phyloP scores from a whole-genome alignment of 2,113 vertebrate species.

The Spermophilus dauricus region DNA sequence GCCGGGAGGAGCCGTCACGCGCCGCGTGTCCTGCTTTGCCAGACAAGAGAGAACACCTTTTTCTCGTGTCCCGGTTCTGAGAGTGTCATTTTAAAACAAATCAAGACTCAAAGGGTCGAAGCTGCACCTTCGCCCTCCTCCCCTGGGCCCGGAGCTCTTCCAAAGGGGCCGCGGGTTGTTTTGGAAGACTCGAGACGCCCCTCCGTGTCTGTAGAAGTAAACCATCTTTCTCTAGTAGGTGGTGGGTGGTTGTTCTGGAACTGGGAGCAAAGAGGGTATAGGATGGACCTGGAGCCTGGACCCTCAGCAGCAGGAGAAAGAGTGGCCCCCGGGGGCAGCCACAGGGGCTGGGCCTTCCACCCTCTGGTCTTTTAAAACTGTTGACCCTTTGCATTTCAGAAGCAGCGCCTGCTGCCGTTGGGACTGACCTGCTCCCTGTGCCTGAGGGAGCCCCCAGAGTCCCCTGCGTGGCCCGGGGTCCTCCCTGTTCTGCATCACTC shows the following conservation, averaged over 20 bases:
- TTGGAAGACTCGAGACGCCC: neutral
- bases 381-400: neutral
- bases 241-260: neutral
- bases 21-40: neutral
- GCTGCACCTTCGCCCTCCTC: neutral
- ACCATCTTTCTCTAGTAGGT: neutral
- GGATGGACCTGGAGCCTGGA: neutral
- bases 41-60: neutral
- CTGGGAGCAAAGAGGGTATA: accelerated
- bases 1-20: accelerated
- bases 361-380: no score
- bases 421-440: neutral
- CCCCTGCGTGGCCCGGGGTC: accelerated
- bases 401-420: no score
- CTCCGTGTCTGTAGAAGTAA: neutral
- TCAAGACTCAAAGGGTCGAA: neutral
- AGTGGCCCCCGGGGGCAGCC: accelerated
- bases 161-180: accelerated
- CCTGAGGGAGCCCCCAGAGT: neutral
- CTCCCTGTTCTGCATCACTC: neutral
- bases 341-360: neutral
- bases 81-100: neutral
- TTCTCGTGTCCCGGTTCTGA: neutral
- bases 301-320: accelerated
- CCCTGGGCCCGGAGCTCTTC: accelerated